Evolutionary conservation across 1,140 invertebrate species (phyloP).

Genomic region (Maconellicoccus hirsutus): DNA sequence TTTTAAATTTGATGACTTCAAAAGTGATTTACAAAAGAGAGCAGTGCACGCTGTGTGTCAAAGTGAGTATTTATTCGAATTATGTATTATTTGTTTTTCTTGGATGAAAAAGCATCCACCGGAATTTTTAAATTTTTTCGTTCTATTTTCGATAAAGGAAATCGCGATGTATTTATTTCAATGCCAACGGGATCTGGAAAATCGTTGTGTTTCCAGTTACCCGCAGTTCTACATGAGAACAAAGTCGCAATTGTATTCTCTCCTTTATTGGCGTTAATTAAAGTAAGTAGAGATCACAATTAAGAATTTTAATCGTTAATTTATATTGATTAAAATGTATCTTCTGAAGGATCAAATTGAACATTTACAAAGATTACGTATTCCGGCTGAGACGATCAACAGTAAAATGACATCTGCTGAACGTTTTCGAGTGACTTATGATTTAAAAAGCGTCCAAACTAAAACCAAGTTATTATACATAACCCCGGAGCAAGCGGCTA

Average conservation of each 20-base stretch:
- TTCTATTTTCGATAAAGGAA: slow-evolving; percentile 35
- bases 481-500: slow-evolving; percentile 81
- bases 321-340: neutral
- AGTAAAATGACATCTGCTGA: slow-evolving; percentile 68
- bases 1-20: slow-evolving; percentile 42
- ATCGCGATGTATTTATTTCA: slow-evolving; percentile 51
- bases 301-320: neutral
- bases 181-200: slow-evolving; percentile 65
- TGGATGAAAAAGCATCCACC: slow-evolving; percentile 6
- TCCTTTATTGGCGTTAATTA: slow-evolving; percentile 56
- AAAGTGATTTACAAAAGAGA: slow-evolving; percentile 42
- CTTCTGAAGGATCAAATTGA: slow-evolving; percentile 40
- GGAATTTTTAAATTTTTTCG: neutral
- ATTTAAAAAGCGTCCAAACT: slow-evolving; percentile 55
- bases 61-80: slow-evolving; percentile 33
- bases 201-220: slow-evolving; percentile 58
- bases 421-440: slow-evolving; percentile 56
- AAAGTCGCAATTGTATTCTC: slow-evolving; percentile 53
- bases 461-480: slow-evolving; percentile 75
- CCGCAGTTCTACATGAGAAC: slow-evolving; percentile 43
- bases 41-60: slow-evolving; percentile 39
- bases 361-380: slow-evolving; percentile 46
- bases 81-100: neutral
- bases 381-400: slow-evolving; percentile 73
- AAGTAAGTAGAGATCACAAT: slow-evolving; percentile 32